Conservation (phyloP, 2,888 invertebrate species). For the Folsomia candida region DNA sequence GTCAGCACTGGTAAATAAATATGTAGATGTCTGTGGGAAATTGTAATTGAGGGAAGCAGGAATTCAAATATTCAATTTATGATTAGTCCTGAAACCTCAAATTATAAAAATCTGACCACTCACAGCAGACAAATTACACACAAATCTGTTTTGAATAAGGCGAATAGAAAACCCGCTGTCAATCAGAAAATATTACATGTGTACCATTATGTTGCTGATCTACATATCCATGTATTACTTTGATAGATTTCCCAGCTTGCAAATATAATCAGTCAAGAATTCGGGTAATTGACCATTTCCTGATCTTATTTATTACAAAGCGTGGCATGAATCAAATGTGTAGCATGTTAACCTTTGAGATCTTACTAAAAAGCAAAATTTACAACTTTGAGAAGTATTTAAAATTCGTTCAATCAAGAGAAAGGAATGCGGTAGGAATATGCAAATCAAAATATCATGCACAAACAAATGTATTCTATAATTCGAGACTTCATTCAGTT, state of each 20-base stretch:
- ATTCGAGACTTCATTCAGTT: not conserved
- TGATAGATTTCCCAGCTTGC: not conserved
- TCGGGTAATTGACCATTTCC: too few species aligned
- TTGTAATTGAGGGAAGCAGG: not conserved
- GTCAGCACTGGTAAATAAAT: not conserved
- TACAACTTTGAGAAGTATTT: not conserved
- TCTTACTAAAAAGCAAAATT: not conserved
- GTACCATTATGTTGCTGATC: not conserved
- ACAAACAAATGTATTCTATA: not conserved
- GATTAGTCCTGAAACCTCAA: not conserved
- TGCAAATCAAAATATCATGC: not conserved
- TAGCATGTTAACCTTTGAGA: too few species aligned
- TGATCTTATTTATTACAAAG: too few species aligned
- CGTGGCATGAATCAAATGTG: too few species aligned
- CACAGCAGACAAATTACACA: not conserved
- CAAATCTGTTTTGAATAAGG: not conserved
- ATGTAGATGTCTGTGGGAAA: not conserved
- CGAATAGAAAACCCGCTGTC: not conserved
- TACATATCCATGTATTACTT: too few species aligned
- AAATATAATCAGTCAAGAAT: not conserved
- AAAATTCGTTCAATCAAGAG: constrained; percentile 2
- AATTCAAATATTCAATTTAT: not conserved
- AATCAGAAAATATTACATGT: not conserved
- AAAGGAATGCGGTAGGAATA: not conserved
- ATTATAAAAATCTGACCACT: not conserved